Evolutionary conservation across 2,797 vertebrate genomes (phyloP).

Genomic region (Neopelma chrysocephalum): DNA sequence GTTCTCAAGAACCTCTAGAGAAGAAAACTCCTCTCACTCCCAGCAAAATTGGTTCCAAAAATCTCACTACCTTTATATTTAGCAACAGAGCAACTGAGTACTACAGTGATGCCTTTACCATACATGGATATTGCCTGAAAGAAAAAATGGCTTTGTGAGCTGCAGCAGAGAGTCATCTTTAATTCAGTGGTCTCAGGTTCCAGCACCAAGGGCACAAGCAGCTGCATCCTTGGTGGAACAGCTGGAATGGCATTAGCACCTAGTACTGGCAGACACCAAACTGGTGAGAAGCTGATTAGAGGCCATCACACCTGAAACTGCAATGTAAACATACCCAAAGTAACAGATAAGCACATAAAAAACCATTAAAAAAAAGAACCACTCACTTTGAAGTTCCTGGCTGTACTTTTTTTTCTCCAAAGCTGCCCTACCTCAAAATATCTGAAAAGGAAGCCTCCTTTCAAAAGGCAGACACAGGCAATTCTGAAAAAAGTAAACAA

Average conservation of each 20-base stretch:
- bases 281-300: background rate
- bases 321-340: background rate
- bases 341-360: background rate
- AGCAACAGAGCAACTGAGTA: conserved; percentile 23
- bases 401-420: background rate
- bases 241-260: background rate
- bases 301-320: background rate
- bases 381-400: background rate
- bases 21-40: background rate
- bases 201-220: background rate
- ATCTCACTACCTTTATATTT: conserved; percentile 51
- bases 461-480: background rate
- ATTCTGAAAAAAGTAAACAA: background rate
- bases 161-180: background rate
- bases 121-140: conserved; percentile 36
- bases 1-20: background rate
- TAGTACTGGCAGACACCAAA: background rate
- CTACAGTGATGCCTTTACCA: conserved; percentile 32
- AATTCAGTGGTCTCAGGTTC: conserved; percentile 14
- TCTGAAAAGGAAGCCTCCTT: background rate
- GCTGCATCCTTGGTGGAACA: background rate
- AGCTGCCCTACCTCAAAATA: background rate
- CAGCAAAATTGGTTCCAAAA: background rate
- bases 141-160: background rate
- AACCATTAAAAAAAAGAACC: background rate